Evolutionary conservation across 2,113 vertebrate genomes (phyloP).

Genomic region (Eublepharis macularius): DNA sequence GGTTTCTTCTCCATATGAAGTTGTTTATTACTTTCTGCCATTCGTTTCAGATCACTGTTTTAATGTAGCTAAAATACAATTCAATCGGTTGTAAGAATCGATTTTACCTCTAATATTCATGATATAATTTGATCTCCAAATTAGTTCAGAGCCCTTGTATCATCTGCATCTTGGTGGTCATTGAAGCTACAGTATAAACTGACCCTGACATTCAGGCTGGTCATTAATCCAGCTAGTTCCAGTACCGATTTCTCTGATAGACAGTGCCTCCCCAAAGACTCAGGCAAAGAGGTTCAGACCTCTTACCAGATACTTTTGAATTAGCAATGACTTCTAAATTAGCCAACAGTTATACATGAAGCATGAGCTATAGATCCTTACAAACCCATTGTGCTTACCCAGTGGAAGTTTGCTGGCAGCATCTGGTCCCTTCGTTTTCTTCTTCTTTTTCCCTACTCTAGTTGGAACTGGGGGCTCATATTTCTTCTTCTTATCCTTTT

Average conservation of each 20-base stretch:
- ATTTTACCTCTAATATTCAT: neutral
- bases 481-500: constrained; percentile 98
- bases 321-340: no score
- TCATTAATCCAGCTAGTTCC: neutral
- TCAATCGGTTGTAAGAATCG: neutral
- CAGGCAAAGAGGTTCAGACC: neutral
- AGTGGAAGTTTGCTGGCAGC: constrained; percentile 96
- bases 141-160: neutral
- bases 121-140: neutral
- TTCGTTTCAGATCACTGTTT: neutral
- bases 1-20: no score
- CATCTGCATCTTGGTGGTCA: no score
- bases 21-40: no score
- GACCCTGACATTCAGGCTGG: neutral
- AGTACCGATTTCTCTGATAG: neutral
- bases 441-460: constrained; percentile 98
- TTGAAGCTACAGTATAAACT: neutral
- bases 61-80: neutral
- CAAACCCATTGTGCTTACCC: constrained; percentile 72
- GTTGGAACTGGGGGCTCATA: constrained; percentile 98
- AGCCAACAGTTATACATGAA: no score
- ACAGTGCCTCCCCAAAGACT: neutral
- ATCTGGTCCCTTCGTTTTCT: constrained; percentile 97
- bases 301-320: neutral
- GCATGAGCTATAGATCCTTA: neutral